Evolutionary conservation across 2,888 invertebrate species (phyloP), one percentile per base, ranked within the genome.

Genomic region (Mythimna ferrago): DNA sequence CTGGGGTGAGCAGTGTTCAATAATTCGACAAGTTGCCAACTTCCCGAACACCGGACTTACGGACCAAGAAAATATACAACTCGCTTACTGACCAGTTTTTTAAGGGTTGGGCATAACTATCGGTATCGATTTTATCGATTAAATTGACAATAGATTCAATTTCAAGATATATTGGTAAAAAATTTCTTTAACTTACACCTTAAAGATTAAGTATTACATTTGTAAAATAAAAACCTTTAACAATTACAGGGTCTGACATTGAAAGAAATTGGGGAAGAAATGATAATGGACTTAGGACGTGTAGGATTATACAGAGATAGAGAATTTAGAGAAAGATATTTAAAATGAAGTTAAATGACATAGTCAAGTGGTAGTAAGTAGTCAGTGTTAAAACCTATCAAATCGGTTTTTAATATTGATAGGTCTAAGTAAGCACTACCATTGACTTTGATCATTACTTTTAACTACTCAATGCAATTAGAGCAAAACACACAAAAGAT

Each of bases 31-130:
- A 94, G 89, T 94, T 93, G 87, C 89, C 84, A 94, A 95, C 93
- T 94, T 90, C 88, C 77, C 88, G 88, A 94, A 93, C 91, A 92
- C 95, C 95, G 95, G 96, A 95, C 95, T 96, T 96, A 96, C 91
- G 94, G 92, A 74, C 92, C 91, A 96, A 96, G 96, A 96, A 96
- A 96, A 93, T 95, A 94, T 94, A 90, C 88, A 92, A 94, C 90
- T 92, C 92, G 90, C 89, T 91, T 90, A 89, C 91, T 90, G 91
- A 86, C 90, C 90, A 84, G 78, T 84, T 82, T 78, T 51, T 57
- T 32, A 73, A 89, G 88, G n/a, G 87, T 79, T 86, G 89, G 78
- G 66, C 32, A 2, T 10, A 10, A 38, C 1, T 76, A 72, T 69
- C 69, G 76, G 68, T 78, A 77, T 79, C 81, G 81, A 81, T 73